Percentiles rank a stretch among this genome's conserved stretches.
Conservation (phyloP, 2,888 invertebrate species). For the Pyrrhosoma nymphula region DNA sequence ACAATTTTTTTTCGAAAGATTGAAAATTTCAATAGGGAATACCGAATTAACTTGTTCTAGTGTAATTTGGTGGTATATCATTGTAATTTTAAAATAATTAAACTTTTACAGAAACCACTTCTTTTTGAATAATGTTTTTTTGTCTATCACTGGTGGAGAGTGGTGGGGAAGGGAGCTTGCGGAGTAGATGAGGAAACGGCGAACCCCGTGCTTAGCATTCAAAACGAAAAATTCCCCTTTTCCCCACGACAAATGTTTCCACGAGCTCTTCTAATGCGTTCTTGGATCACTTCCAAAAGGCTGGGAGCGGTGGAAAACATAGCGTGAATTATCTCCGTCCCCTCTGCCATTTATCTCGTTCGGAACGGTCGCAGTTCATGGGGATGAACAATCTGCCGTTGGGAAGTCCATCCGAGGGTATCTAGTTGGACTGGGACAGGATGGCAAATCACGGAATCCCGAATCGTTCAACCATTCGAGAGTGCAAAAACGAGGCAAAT, state of each 20-base stretch:
- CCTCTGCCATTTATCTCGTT: background rate
- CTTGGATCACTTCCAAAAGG: conserved; percentile 37
- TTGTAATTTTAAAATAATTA: no score
- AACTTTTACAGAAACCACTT: no score
- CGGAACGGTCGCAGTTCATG: background rate
- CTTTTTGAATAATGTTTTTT: no score
- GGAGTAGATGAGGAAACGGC: background rate
- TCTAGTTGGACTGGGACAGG: background rate
- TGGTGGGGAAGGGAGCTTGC: no score
- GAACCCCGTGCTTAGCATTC: background rate
- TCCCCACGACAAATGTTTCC: background rate
- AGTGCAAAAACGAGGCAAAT: background rate
- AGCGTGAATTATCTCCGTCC: background rate
- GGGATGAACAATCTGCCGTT: background rate
- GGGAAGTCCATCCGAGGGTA: background rate
- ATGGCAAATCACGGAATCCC: background rate
- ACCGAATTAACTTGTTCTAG: no score
- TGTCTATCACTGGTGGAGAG: no score
- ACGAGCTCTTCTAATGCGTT: conserved; percentile 39
- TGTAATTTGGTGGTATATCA: no score
- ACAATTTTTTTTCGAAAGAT: no score
- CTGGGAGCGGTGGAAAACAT: background rate
- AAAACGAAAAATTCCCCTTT: background rate
- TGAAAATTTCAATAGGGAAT: no score
- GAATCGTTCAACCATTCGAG: background rate